These are phyloP conservation scores for Phyllotreta striolata DNA, from an alignment of 2,888 invertebrate species.

Conservation along the genomic window DNA sequence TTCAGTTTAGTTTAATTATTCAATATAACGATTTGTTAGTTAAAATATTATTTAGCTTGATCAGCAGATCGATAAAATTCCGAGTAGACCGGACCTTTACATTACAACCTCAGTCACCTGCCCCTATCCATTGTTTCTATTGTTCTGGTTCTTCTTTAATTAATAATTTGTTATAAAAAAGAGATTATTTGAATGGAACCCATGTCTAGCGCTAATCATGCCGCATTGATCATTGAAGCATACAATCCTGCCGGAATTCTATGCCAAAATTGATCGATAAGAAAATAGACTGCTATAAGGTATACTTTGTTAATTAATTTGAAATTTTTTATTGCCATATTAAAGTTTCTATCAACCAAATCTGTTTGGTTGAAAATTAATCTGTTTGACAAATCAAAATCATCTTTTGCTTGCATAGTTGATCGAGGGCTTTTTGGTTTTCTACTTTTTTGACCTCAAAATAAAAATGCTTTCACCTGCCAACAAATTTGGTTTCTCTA, in stretches of 20 bases:
- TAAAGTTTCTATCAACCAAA: too few relatives aligned
- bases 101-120: slow-evolving; percentile 47
- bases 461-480: too few relatives aligned
- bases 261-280: not conserved
- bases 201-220: slow-evolving; percentile 19
- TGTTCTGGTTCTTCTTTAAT: slow-evolving; percentile 43
- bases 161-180: slow-evolving; percentile 39
- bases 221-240: slow-evolving; percentile 7
- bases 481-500: too few relatives aligned
- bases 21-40: too few relatives aligned
- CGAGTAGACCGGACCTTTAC: slow-evolving; percentile 39
- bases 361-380: too few relatives aligned
- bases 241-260: slow-evolving; percentile 11
- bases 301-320: too few relatives aligned
- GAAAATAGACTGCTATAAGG: not conserved
- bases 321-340: too few relatives aligned
- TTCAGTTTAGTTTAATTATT: too few relatives aligned
- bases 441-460: too few relatives aligned
- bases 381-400: too few relatives aligned
- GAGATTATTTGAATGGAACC: slow-evolving; percentile 14
- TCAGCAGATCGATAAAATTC: slow-evolving; percentile 53
- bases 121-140: slow-evolving; percentile 50
- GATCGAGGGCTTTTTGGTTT: too few relatives aligned
- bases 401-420: too few relatives aligned
- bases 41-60: slow-evolving; percentile 50